These are phyloP conservation scores for Cichlasoma orientale DNA, from an alignment of 2,797 vertebrate species.

Conservation along the genomic window DNA sequence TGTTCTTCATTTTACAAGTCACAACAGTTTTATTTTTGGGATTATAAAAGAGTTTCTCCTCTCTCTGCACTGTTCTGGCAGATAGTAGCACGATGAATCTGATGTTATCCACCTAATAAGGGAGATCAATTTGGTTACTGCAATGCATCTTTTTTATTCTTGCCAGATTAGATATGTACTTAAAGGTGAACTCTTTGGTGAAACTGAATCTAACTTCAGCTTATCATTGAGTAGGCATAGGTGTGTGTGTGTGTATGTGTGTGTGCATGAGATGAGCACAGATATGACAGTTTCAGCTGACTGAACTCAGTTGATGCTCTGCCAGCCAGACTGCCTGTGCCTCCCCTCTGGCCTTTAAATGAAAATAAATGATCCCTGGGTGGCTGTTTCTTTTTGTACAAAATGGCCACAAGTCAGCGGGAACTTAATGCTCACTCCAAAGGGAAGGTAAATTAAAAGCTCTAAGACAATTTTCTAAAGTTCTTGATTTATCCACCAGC, in stretches of 20 bases:
- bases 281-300: conserved; percentile 56
- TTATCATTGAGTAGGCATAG: neutral
- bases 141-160: neutral
- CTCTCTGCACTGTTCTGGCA: neutral
- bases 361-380: conserved; percentile 63
- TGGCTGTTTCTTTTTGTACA: conserved; percentile 43
- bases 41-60: neutral
- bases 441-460: conserved; percentile 51
- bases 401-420: conserved; percentile 57
- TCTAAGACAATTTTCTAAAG: neutral
- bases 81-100: neutral
- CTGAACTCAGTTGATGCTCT: conserved; percentile 54
- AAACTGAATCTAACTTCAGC: conserved; percentile 16
- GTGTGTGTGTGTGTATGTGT: neutral
- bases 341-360: conserved; percentile 51
- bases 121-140: neutral
- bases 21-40: neutral
- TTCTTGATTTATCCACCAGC: neutral
- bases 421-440: conserved; percentile 42
- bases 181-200: conserved; percentile 14
- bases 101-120: neutral
- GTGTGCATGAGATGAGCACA: conserved; percentile 22
- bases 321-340: conserved; percentile 44
- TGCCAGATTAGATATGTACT: neutral
- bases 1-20: conserved; percentile 4